Evolutionary conservation across 1,140 invertebrate genomes (phyloP).

Genomic region (Apis mellifera): DNA sequence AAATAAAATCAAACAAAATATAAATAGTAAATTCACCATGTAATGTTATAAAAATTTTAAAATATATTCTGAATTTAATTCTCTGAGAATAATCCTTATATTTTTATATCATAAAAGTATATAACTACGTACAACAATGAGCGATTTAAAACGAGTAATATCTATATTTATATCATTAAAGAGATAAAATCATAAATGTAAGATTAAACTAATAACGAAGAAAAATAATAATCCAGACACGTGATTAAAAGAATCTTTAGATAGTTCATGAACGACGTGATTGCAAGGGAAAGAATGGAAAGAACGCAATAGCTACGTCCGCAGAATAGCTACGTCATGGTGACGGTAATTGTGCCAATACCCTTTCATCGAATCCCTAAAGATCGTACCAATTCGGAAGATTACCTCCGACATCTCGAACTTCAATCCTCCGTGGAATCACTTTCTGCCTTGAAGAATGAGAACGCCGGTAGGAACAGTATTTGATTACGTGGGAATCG

Average conservation of each 20-base stretch:
- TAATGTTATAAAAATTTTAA: too few species aligned
- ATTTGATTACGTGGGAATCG: slow-evolving; percentile 39
- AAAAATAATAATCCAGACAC: not conserved
- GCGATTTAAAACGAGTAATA: too few species aligned
- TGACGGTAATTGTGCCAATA: slow-evolving; percentile 43
- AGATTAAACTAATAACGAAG: not conserved
- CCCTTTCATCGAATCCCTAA: slow-evolving; percentile 44
- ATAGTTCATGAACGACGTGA: not conserved
- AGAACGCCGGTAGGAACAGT: slow-evolving; percentile 33
- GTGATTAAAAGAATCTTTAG: not conserved
- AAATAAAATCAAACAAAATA: too few species aligned
- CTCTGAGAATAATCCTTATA: too few species aligned
- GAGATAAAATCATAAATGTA: not conserved
- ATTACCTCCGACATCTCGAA: slow-evolving; percentile 39
- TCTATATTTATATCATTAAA: not conserved
- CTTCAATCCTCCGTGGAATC: slow-evolving; percentile 35
- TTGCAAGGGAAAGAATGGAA: slow-evolving; percentile 21
- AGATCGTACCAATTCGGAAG: slow-evolving; percentile 42
- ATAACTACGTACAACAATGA: too few species aligned
- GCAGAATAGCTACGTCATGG: slow-evolving; percentile 38
- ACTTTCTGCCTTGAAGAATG: slow-evolving; percentile 35
- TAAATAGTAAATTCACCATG: too few species aligned
- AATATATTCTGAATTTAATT: too few species aligned
- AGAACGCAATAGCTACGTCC: slow-evolving; percentile 15
- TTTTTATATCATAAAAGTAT: too few species aligned